Evolutionary conservation across 2,888 invertebrate genomes (phyloP).

Genomic region (Seira sanloemensis): DNA sequence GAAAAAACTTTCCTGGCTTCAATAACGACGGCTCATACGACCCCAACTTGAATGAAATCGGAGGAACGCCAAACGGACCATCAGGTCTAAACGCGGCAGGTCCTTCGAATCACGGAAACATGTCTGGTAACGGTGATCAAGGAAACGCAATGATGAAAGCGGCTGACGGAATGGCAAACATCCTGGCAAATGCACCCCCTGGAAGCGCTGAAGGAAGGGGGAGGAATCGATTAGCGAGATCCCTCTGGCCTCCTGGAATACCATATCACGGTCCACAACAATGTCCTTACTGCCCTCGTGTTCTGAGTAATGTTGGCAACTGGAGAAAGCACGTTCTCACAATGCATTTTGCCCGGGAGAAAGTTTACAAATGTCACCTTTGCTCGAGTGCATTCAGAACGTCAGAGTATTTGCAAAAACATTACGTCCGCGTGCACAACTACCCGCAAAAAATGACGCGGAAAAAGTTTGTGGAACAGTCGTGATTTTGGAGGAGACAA

Average conservation of each 20-base stretch:
- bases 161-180: slow-evolving; percentile 17
- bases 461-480: slow-evolving; percentile 68
- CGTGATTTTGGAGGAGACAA: slow-evolving; percentile 14
- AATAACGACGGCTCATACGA: slow-evolving; percentile 68
- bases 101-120: slow-evolving; percentile 54
- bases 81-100: slow-evolving; percentile 52
- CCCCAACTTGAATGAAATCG: slow-evolving; percentile 51
- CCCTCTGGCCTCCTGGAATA: slow-evolving; percentile 58
- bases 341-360: slow-evolving; percentile 74
- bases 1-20: slow-evolving; percentile 68
- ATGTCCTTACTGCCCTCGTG: slow-evolving; percentile 74
- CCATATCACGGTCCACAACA: slow-evolving; percentile 72
- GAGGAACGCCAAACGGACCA: slow-evolving; percentile 59
- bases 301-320: slow-evolving; percentile 75
- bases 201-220: slow-evolving; percentile 58
- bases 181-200: slow-evolving; percentile 34
- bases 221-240: slow-evolving; percentile 71
- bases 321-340: slow-evolving; percentile 75
- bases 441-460: slow-evolving; percentile 74
- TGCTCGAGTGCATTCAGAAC: slow-evolving; percentile 75
- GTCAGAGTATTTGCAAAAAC: slow-evolving; percentile 75
- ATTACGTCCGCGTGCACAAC: slow-evolving; percentile 75
- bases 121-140: slow-evolving; percentile 41
- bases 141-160: slow-evolving; percentile 34
- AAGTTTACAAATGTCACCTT: slow-evolving; percentile 74